Percentiles rank a stretch among this genome's conserved stretches.
Evolutionary conservation across 2,888 invertebrate genomes (phyloP).

Genomic region (Arge pagana): DNA sequence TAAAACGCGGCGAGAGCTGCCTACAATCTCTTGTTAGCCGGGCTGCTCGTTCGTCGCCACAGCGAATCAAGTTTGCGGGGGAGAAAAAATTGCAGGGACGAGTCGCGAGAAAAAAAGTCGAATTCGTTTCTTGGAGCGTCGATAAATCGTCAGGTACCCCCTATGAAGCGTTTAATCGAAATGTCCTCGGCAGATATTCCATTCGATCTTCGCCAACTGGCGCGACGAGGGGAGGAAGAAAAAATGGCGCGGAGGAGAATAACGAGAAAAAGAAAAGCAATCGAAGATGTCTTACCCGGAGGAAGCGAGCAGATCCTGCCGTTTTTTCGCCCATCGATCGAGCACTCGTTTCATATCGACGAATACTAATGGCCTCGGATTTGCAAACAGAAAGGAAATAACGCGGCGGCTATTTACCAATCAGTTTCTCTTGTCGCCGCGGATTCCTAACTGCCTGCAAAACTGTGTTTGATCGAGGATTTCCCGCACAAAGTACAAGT

Average conservation of each 20-base stretch:
- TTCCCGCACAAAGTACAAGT: constrained; percentile 20
- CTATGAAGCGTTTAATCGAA: constrained; percentile 54
- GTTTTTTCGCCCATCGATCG: not conserved
- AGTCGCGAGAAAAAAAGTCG: no score
- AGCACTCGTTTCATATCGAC: not conserved
- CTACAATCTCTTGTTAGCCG: no score
- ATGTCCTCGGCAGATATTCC: constrained; percentile 50
- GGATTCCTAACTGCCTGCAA: no score
- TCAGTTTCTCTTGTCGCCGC: no score
- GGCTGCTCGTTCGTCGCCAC: no score
- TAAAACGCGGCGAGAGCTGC: no score
- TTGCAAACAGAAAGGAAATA: no score
- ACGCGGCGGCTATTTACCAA: no score
- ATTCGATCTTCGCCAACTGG: constrained; percentile 3
- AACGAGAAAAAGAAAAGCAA: constrained; percentile 1
- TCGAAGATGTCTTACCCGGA: not conserved
- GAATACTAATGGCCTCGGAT: not conserved
- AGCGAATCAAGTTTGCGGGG: no score
- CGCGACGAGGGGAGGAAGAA: not conserved
- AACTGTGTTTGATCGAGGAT: constrained; percentile 16
- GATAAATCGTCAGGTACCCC: no score
- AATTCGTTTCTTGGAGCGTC: no score
- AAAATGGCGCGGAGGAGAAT: not conserved
- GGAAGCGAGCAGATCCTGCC: not conserved
- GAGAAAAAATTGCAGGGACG: no score